These are phyloP conservation scores for Drosophila pegasa DNA, from an alignment of 2,888 invertebrate genomes.

Conservation along the genomic window DNA sequence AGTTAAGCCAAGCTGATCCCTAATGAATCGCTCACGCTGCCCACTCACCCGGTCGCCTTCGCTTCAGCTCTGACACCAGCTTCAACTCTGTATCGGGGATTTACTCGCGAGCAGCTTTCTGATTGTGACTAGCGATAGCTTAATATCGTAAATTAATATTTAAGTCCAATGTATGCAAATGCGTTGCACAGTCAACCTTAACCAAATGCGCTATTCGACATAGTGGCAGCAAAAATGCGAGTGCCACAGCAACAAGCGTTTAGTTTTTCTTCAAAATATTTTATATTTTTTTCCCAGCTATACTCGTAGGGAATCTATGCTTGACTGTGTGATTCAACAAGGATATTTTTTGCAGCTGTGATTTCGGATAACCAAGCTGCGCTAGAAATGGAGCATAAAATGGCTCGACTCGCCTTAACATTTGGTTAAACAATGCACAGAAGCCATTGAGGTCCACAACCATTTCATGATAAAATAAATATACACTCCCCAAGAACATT, in stretches of 20 bases:
- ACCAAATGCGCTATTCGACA: conserved; percentile 43
- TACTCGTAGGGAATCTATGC: no score
- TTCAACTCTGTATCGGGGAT: conserved; percentile 6
- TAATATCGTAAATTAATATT: conserved; percentile 71
- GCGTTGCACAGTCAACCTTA: conserved; percentile 36
- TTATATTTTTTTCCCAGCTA: no score
- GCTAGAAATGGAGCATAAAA: no score
- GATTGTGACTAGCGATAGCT: conserved; percentile 48
- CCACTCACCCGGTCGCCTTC: conserved; percentile 11
- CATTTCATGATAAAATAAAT: neutral
- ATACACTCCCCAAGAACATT: neutral
- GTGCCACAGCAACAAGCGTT: no score
- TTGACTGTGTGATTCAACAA: no score
- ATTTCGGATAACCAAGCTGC: no score
- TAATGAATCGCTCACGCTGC: conserved; percentile 41
- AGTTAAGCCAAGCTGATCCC: conserved; percentile 63
- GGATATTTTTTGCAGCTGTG: no score
- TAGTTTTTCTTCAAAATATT: no score
- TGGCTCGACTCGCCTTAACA: neutral
- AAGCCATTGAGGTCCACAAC: neutral
- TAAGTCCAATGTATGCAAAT: conserved; percentile 72
- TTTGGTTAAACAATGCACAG: neutral
- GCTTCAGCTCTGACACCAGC: conserved; percentile 35
- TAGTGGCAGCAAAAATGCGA: conserved; percentile 10
- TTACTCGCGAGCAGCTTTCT: conserved; percentile 26